Base-by-base conservation (phyloP, 2,888 invertebrate species). In the Girardia tigrina region DNA sequence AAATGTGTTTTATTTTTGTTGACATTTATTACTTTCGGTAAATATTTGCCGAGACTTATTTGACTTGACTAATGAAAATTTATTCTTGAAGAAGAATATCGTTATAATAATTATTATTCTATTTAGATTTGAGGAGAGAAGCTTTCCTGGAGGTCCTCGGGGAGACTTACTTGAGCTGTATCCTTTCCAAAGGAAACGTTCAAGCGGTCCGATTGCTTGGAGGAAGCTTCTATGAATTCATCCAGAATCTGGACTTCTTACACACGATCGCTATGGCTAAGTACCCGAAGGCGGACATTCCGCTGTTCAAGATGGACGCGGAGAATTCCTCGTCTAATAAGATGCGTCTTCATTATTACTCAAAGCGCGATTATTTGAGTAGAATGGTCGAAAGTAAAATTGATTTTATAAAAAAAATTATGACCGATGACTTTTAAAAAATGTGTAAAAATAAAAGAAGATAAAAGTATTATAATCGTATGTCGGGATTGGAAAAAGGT, bases 331-430 rank as follows among this genome's bases (percentile, higher is more conserved):
- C 77, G 0, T 75, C 79, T 0, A 81, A 81, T 76, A 78, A 78
- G 73, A 80, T 81, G 79, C 77, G 78, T 6, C 78, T 81, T 1
- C 81, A 81, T 78, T 81, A 80, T 76, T 81, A 80, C 76, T 80
- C 81, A 14, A 73, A 76, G 71, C 75, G 80, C 26, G 78, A 80
- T 72, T 81, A 80, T 1, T 77, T 79, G 42, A 78, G 80, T 69
- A 78, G 79, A 6, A 26, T 81, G 4, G 79, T 81, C 1, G 79
- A 78, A 78, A 81, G 81, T 81, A 75, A 75, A 56, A 16, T 36
- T 12, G 36, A 36, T 8, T 36, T 12, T 36, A 12, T 36, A 36
- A 12, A 36, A 16, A 36, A 36, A 36, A 12, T 12, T 36, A 12
- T 36, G 12, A 36, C 8, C 8, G 36, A 36, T 12, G 16, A 36